A percentile compares a stretch with the other conserved stretches of the same genome.
Evolutionary conservation across 2,797 vertebrate genomes (phyloP).

Genomic region (Neostethus bicornis): DNA sequence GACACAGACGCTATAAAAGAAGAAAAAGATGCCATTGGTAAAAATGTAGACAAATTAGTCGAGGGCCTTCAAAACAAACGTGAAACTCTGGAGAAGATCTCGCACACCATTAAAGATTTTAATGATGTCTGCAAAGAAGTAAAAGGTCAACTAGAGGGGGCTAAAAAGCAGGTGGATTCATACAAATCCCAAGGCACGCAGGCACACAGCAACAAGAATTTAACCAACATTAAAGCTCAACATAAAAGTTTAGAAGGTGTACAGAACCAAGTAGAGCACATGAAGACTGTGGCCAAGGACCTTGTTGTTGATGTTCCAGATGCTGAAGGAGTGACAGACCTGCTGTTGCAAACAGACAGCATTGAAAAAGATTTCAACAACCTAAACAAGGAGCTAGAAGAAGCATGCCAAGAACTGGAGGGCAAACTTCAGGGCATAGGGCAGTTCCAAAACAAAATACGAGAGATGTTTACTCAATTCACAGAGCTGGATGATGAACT

Average conservation of each 20-base stretch:
- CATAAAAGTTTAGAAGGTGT: conserved; percentile 88
- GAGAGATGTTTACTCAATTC: conserved; percentile 94
- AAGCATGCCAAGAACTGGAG: conserved; percentile 88
- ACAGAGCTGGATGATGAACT: conserved; percentile 96
- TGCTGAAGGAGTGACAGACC: conserved; percentile 86
- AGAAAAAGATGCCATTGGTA: conserved; percentile 80
- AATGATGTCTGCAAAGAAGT: conserved; percentile 87
- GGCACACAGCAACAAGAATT: conserved; percentile 89
- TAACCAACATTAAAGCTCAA: conserved; percentile 92
- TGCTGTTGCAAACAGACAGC: conserved; percentile 87
- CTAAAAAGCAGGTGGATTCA: conserved; percentile 86
- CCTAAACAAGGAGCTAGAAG: conserved; percentile 84
- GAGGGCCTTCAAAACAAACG: conserved; percentile 87
- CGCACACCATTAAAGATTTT: conserved; percentile 89
- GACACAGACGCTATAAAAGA: conserved; percentile 86
- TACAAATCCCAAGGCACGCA: conserved; percentile 86
- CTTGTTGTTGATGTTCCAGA: conserved; percentile 87
- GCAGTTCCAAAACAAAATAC: conserved; percentile 94
- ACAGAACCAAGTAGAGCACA: conserved; percentile 84
- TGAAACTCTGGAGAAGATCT: conserved; percentile 88
- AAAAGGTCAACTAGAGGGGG: conserved; percentile 83
- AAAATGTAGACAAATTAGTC: conserved; percentile 82
- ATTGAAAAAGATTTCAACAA: conserved; percentile 83
- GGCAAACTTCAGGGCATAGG: conserved; percentile 95
- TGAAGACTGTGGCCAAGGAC: conserved; percentile 85